Base-by-base conservation (phyloP, 53 echinoderm and acorn worm species). In the Henricia sp. region DNA sequence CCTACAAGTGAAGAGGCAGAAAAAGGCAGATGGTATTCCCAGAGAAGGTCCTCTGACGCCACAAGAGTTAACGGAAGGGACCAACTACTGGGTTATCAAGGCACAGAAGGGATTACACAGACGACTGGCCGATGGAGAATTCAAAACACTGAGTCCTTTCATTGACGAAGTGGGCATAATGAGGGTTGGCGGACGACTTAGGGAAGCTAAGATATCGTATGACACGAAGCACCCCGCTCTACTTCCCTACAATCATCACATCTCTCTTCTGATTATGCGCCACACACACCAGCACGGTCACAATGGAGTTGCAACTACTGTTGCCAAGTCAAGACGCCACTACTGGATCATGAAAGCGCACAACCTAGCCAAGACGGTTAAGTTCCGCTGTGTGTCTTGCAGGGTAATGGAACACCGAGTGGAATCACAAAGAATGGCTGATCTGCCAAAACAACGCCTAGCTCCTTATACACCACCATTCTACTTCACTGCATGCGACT, bases 271-370 rank as follows among this genome's bases (percentile, higher is more conserved):
- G 30, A 92, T 89, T 11, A 86, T 85, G 4, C 29, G 70, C 1
- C 40, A 89, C 30, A 65, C 78, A 25, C 89, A 92, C 48, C 28
- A 86, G 46, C 23, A 38, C 16, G 77, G 72, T 9, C 86, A 92
- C 13, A 39, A 42, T 30, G 89, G 92, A 42, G 92, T 92, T 23
- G 86, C 86, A 19, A 34, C 29, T 12, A 93, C 93, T 4, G 77
- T 83, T 11, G 85, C 85, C 1, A 92, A 85, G 38, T 46, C 74
- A 17, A 73, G 93, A 90, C 60, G 58, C 29, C 86, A 55, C 58
- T 89, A 74, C 50, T 92, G 86, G 92, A 92, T 90, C 27, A 14
- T 93, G 11, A 67, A 60, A 6, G 89, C 72, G 4, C 76, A 82
- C 24, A 74, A 38, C 14, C 52, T 87, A 2, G 89, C 93, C 2